phyloP scores from a whole-genome alignment of 2,797 vertebrate species.

The Pristis pectinata region DNA sequence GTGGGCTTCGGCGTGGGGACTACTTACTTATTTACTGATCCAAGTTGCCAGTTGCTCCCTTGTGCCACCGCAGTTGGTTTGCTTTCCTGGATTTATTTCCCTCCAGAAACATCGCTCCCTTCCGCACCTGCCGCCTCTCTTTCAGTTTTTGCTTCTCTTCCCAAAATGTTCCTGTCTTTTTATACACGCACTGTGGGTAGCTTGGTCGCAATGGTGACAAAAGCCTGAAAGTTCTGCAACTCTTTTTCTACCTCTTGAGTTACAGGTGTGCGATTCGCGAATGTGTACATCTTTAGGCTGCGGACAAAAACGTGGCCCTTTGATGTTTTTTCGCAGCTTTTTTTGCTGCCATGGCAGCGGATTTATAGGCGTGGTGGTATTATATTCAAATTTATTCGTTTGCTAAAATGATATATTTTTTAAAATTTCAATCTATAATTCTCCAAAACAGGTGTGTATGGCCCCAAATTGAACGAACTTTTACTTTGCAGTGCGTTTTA shows the following conservation, averaged over 20 bases:
- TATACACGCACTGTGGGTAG: neutral
- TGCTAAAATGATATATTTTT: neutral
- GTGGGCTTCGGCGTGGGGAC: neutral
- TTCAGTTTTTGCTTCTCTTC: neutral
- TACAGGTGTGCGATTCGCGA: neutral
- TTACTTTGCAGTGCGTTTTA: neutral
- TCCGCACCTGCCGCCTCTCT: neutral
- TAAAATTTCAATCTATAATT: neutral
- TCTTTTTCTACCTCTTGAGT: neutral
- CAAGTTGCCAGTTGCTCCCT: neutral
- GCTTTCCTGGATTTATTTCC: neutral
- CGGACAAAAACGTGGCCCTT: neutral
- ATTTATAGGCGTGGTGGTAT: neutral
- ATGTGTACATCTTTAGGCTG: neutral
- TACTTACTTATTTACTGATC: too few relatives aligned
- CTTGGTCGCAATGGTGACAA: neutral
- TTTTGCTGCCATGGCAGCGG: neutral
- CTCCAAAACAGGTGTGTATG: too few relatives aligned
- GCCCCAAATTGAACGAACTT: neutral
- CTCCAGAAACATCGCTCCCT: neutral
- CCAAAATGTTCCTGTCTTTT: neutral
- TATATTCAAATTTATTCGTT: neutral
- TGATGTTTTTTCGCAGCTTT: neutral
- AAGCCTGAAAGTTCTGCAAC: neutral
- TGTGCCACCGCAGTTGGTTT: neutral